Evolutionary conservation across 2,888 invertebrate species (phyloP), one percentile per base, ranked within the genome.

Genomic region (Tiliacea aurago): DNA sequence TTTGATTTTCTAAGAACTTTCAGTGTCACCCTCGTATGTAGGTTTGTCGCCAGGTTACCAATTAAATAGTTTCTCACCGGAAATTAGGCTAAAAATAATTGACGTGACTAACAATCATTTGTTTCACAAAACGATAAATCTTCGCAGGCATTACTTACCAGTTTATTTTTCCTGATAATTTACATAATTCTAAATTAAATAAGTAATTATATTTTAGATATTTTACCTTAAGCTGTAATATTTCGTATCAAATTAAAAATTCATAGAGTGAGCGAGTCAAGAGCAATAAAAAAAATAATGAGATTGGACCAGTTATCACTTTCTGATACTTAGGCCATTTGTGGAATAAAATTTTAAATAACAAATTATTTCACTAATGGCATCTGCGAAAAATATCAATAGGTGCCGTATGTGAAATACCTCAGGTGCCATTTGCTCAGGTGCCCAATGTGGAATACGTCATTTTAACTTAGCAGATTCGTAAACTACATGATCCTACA

Each of bases 271-370:
- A 53, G 11, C 41, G 53, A 78, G 10, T 49, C 20, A 47, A n/a
- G n/a, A n/a, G 28, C 33, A 58, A 59, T 45, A 7, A 53, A 66
- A 72, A 63, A 47, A 37, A 47, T 47, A 69, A 78, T 49, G 18
- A n/a, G 56, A 49, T 62, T 45, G 61, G 7, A 20, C 49, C 55
- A n/a, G n/a, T n/a, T n/a, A n/a, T n/a, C n/a, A n/a, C n/a, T n/a
- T n/a, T n/a, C n/a, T n/a, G n/a, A n/a, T n/a, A n/a, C n/a, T n/a
- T n/a, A n/a, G n/a, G n/a, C n/a, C n/a, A n/a, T n/a, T n/a, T n/a
- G n/a, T n/a, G n/a, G n/a, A n/a, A n/a, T n/a, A n/a, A n/a, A n/a
- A n/a, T n/a, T n/a, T n/a, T n/a, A n/a, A n/a, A n/a, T n/a, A n/a
- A n/a, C n/a, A n/a, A n/a, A n/a, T n/a, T n/a, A n/a, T n/a, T n/a